Evolutionary conservation across 2,888 invertebrate genomes (phyloP).

Genomic region (Andricus curvator): DNA sequence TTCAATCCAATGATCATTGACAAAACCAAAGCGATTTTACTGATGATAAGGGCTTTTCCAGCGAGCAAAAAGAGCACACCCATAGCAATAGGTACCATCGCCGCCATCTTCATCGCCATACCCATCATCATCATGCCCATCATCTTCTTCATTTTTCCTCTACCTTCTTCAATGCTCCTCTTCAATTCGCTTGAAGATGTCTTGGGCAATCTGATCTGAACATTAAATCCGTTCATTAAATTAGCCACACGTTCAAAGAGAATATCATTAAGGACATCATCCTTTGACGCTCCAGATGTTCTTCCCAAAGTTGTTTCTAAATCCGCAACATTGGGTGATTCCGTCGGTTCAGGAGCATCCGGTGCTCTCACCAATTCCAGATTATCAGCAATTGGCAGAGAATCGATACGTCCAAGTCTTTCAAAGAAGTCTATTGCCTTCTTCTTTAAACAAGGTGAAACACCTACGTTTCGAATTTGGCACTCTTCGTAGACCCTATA

Average conservation of each 20-base stretch:
- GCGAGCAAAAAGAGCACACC: constrained; percentile 90
- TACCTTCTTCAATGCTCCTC: constrained; percentile 88
- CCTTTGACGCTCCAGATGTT: constrained; percentile 82
- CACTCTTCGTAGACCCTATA: constrained; percentile 90
- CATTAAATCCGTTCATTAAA: constrained; percentile 86
- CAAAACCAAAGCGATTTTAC: constrained; percentile 89
- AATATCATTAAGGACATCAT: constrained; percentile 84
- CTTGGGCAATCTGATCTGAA: constrained; percentile 88
- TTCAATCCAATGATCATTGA: constrained; percentile 91
- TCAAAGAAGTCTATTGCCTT: constrained; percentile 90
- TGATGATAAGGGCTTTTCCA: constrained; percentile 91
- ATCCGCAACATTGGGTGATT: constrained; percentile 74
- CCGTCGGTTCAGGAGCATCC: constrained; percentile 69
- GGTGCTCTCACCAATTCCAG: constrained; percentile 83
- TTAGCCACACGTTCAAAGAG: constrained; percentile 86
- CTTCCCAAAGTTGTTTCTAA: constrained; percentile 86
- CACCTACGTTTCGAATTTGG: constrained; percentile 83
- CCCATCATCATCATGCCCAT: constrained; percentile 96
- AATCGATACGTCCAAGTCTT: constrained; percentile 86
- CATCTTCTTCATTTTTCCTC: constrained; percentile 94
- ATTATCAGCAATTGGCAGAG: constrained; percentile 83
- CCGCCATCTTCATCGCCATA: constrained; percentile 90
- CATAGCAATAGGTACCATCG: constrained; percentile 89
- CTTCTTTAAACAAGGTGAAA: constrained; percentile 88
- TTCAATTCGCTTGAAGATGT: constrained; percentile 85